These are phyloP conservation scores for Leptonema lineaticorne DNA, from an alignment of 1,140 invertebrate genomes.

Conservation along the genomic window DNA sequence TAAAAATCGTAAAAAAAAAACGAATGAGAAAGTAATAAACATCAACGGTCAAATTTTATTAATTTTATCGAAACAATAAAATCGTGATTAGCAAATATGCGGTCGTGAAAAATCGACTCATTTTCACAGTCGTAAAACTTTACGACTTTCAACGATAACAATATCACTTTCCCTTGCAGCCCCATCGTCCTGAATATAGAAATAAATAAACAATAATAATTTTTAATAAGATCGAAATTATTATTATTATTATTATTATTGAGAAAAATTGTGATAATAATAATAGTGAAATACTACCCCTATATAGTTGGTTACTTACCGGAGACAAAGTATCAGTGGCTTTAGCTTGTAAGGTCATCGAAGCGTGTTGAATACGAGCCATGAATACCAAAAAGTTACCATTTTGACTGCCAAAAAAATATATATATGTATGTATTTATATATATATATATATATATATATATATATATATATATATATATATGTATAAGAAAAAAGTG, in stretches of 20 bases:
- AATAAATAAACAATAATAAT: background rate
- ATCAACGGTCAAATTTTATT: too few relatives aligned
- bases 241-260: too few relatives aligned
- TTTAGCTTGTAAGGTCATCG: conserved; percentile 21
- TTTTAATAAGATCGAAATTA: too few relatives aligned
- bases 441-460: background rate
- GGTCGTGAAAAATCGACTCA: too few relatives aligned
- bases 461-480: background rate
- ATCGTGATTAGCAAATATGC: background rate
- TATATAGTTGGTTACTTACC: background rate
- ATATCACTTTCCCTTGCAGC: background rate
- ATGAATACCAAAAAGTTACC: conserved; percentile 40
- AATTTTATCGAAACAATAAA: background rate
- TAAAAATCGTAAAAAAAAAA: too few relatives aligned
- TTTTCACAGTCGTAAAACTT: background rate
- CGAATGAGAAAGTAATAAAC: too few relatives aligned
- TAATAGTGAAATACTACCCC: conserved; percentile 12
- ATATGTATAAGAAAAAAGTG: too few relatives aligned
- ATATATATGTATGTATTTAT: background rate
- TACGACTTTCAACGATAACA: background rate
- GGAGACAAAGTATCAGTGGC: conserved; percentile 17
- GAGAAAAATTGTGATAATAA: background rate
- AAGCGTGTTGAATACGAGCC: conserved; percentile 32
- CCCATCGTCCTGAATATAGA: background rate
- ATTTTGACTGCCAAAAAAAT: too few relatives aligned